phyloP scores from a whole-genome alignment of 2,113 vertebrate genomes.

The Tilapia sparmanii region DNA sequence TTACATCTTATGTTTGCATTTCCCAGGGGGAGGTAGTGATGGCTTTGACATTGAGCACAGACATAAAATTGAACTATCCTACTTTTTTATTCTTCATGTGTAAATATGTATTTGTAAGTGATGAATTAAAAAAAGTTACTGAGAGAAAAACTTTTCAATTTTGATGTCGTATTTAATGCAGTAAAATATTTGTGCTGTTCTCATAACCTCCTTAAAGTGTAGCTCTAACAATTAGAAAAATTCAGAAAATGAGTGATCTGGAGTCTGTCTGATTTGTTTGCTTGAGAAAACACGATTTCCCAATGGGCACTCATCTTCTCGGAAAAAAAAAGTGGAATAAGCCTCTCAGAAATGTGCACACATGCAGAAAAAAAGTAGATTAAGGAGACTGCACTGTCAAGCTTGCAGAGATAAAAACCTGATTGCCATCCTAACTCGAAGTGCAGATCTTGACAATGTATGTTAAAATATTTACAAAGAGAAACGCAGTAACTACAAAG shows the following conservation, averaged over 20 bases:
- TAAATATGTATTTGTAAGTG: neutral
- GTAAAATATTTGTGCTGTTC: neutral
- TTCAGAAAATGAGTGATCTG: conserved; percentile 20
- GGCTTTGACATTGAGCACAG: conserved; percentile 45
- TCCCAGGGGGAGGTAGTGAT: conserved; percentile 12
- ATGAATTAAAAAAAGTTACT: rapidly evolving
- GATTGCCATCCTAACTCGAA: conserved; percentile 21
- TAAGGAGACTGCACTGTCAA: neutral
- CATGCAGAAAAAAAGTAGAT: neutral
- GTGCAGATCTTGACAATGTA: conserved; percentile 31
- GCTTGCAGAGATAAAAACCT: conserved; percentile 18
- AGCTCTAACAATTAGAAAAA: conserved; percentile 1
- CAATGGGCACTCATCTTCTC: conserved; percentile 12
- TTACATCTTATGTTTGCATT: conserved; percentile 50
- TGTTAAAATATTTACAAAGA: conserved; percentile 41
- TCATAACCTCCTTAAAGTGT: neutral
- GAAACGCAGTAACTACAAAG: neutral
- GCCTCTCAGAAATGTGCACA: conserved; percentile 23
- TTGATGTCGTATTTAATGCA: neutral
- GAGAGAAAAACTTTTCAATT: rapidly evolving
- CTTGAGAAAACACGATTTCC: conserved; percentile 10
- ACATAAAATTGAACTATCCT: conserved; percentile 7
- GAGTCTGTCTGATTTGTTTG: conserved; percentile 44
- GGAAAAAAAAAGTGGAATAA: conserved; percentile 8
- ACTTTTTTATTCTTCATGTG: neutral